These are phyloP conservation scores for Caenorhabditis parvicauda DNA, from an alignment of 2,888 invertebrate genomes.

Conservation along the genomic window DNA sequence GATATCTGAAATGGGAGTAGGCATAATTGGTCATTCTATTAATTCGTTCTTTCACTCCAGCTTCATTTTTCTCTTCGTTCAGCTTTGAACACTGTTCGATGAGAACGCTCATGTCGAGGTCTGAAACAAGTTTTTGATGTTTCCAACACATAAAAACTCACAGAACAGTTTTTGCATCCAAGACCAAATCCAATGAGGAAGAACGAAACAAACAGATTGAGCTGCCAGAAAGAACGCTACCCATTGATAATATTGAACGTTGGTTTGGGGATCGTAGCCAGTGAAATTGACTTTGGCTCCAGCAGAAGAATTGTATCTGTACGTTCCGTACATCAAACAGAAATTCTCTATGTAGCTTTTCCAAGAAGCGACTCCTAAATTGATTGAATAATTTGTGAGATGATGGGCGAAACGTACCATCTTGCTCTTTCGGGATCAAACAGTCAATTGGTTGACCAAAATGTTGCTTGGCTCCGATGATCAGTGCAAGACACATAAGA, in stretches of 20 bases:
- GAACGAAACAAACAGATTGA: constrained; percentile 25
- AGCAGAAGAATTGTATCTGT: constrained; percentile 11
- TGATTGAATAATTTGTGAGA: not conserved
- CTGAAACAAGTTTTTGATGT: constrained; percentile 8
- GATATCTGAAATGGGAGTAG: constrained; percentile 23
- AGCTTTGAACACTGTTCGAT: constrained; percentile 17
- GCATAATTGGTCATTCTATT: constrained; percentile 12
- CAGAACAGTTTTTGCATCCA: constrained; percentile 24
- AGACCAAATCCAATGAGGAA: constrained; percentile 26
- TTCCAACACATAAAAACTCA: constrained; percentile 4
- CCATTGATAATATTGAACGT: constrained; percentile 29
- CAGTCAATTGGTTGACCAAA: constrained; percentile 37
- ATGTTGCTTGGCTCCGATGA: constrained; percentile 27
- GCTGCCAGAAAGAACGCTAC: constrained; percentile 30
- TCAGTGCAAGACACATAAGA: constrained; percentile 19
- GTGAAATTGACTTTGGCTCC: constrained; percentile 5
- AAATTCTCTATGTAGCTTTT: constrained; percentile 19
- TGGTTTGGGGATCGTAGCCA: constrained; percentile 6
- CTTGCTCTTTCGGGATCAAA: constrained; percentile 20
- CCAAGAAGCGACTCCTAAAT: constrained; percentile 23
- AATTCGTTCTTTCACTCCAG: constrained; percentile 11
- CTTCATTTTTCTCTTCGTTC: constrained; percentile 9
- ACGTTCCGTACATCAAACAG: constrained; percentile 31
- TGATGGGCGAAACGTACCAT: no score
- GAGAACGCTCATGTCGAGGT: constrained; percentile 18